Evolutionary conservation across 2,888 invertebrate species (phyloP).

Genomic region (Heteromyza rotundicornis): DNA sequence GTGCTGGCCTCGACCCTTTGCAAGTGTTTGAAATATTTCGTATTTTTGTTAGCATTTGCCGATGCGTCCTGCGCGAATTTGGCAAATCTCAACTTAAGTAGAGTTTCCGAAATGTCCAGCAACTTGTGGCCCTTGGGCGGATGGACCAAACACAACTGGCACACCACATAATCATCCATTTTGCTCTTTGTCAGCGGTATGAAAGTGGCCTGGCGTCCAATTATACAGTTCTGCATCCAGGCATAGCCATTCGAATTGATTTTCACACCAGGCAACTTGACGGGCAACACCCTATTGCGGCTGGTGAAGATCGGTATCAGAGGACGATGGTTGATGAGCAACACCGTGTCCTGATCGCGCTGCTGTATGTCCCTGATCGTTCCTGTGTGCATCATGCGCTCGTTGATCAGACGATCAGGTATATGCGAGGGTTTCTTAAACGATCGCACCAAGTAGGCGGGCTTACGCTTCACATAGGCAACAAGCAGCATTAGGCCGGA

Average conservation of each 20-base stretch:
- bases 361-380: constrained; percentile 47
- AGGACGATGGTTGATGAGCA: constrained; percentile 51
- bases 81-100: constrained; percentile 59
- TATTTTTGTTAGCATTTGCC: constrained; percentile 41
- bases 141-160: constrained; percentile 61
- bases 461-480: constrained; percentile 51
- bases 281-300: constrained; percentile 43
- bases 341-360: constrained; percentile 48
- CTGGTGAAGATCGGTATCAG: constrained; percentile 50
- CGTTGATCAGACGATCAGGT: constrained; percentile 52
- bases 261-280: constrained; percentile 54
- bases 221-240: constrained; percentile 64
- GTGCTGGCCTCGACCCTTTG: constrained; percentile 47
- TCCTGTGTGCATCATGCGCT: constrained; percentile 53
- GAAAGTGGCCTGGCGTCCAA: constrained; percentile 61
- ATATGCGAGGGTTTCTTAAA: constrained; percentile 55
- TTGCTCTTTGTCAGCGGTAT: constrained; percentile 59
- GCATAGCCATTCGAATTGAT: constrained; percentile 60
- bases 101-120: constrained; percentile 56
- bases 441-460: constrained; percentile 52
- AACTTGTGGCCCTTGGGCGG: constrained; percentile 51
- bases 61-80: constrained; percentile 45
- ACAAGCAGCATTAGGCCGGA: constrained; percentile 48
- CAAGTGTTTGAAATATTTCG: constrained; percentile 55
- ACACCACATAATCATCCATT: constrained; percentile 60